Conservation (phyloP, 2,113 vertebrate genomes). For the Tautogolabrus adspersus region DNA sequence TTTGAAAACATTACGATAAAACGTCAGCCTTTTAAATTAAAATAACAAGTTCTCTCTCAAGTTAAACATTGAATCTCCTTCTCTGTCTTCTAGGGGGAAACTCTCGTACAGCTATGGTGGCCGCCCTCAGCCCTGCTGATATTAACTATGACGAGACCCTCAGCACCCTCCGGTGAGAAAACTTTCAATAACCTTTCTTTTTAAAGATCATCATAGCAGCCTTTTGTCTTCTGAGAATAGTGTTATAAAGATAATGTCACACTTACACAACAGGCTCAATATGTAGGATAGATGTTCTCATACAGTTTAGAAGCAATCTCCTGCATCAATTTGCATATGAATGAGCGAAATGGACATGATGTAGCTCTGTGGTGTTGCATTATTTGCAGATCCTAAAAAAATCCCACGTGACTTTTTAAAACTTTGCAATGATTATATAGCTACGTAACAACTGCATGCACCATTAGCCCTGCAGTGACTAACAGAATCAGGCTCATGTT, state of each 20-base stretch:
- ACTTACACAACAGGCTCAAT: background rate
- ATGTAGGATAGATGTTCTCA: background rate
- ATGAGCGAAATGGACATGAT: background rate
- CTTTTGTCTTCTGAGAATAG: background rate
- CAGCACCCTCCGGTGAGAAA: constrained; percentile 92
- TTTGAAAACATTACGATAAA: constrained; percentile 24
- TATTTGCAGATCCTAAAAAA: background rate
- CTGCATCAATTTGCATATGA: background rate
- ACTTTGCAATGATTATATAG: background rate
- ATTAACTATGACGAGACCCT: constrained; percentile 99
- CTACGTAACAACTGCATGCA: background rate
- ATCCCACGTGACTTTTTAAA: too few relatives aligned
- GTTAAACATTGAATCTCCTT: background rate
- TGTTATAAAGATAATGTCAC: background rate
- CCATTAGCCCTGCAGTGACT: background rate
- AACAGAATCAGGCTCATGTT: background rate
- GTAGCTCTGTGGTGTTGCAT: background rate
- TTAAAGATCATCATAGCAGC: background rate
- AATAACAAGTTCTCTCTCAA: background rate
- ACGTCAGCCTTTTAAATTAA: background rate
- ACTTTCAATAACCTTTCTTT: background rate
- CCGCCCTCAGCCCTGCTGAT: constrained; percentile 96
- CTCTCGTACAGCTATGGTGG: constrained; percentile 98
- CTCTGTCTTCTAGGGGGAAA: constrained; percentile 89
- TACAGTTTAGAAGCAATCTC: constrained; percentile 3